A percentile compares a stretch with the other conserved stretches of the same genome.
These are phyloP conservation scores for Tapera naevia DNA, from an alignment of 2,797 vertebrate species.

Conservation along the genomic window DNA sequence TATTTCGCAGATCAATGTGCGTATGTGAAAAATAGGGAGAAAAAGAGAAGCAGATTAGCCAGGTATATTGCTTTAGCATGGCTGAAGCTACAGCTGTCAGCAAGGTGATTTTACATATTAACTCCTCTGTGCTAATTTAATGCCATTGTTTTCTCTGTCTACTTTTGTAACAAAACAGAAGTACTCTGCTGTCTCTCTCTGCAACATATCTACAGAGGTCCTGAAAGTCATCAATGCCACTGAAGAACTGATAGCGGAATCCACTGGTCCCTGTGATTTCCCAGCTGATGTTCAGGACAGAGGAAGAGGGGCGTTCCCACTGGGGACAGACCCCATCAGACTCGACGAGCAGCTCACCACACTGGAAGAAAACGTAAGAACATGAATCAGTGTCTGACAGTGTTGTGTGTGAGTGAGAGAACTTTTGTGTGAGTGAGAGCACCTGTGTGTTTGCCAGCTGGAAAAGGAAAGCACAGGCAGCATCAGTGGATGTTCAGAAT, in stretches of 20 bases:
- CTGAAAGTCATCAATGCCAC: slow-evolving; percentile 96
- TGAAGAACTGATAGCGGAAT: slow-evolving; percentile 93
- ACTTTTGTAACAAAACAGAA: slow-evolving; percentile 83
- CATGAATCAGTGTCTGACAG: background rate
- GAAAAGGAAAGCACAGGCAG: background rate
- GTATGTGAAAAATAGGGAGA: background rate
- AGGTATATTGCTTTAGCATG: background rate
- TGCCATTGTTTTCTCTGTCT: slow-evolving; percentile 73
- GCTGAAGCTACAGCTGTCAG: background rate
- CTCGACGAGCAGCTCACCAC: slow-evolving; percentile 92
- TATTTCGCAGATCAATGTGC: background rate
- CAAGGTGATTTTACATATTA: background rate
- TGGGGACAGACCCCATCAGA: slow-evolving; percentile 79
- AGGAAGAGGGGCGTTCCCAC: slow-evolving; percentile 77
- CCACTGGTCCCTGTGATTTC: slow-evolving; percentile 76
- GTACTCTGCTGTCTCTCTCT: slow-evolving; percentile 95
- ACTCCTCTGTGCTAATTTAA: slow-evolving; percentile 59
- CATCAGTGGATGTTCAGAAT: background rate
- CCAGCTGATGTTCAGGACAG: slow-evolving; percentile 72
- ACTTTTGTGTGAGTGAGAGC: too few relatives aligned
- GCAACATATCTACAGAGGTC: slow-evolving; percentile 98
- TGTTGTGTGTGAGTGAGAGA: background rate
- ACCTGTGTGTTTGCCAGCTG: accelerated
- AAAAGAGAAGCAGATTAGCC: background rate
- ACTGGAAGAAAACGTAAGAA: slow-evolving; percentile 95